Conservation (phyloP, 2,888 invertebrate genomes). For the Agrotis clavis region DNA sequence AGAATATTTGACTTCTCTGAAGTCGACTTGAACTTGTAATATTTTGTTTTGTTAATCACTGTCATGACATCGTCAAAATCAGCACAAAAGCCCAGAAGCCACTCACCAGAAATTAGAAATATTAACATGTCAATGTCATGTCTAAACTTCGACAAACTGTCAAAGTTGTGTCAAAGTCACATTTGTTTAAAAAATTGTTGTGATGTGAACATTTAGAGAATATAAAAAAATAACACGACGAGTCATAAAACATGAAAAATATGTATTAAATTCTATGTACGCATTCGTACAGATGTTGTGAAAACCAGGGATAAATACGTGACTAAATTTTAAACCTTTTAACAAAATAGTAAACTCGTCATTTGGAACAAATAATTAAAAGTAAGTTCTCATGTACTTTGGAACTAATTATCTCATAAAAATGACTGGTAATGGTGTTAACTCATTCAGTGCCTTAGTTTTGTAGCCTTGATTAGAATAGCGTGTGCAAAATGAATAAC, state of each 20-base stretch:
- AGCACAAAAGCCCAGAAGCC: no score
- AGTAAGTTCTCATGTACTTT: slow-evolving; percentile 35
- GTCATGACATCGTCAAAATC: no score
- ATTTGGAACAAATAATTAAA: background rate
- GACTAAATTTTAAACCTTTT: background rate
- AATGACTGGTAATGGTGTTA: background rate
- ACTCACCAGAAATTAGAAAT: background rate
- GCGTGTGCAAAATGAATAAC: background rate
- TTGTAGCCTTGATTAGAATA: background rate
- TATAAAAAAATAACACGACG: background rate
- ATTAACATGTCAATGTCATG: slow-evolving; percentile 19
- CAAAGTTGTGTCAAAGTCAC: background rate
- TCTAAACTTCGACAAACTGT: background rate
- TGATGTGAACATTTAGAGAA: slow-evolving; percentile 9
- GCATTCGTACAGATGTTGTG: background rate
- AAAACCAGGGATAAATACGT: background rate
- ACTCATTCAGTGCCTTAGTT: no score
- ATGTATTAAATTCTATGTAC: slow-evolving; percentile 12
- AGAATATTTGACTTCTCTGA: no score
- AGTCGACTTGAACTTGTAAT: no score
- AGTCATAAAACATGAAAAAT: slow-evolving; percentile 4
- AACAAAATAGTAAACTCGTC: background rate
- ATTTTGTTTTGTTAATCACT: no score
- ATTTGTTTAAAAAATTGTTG: slow-evolving; percentile 16
- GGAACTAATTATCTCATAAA: slow-evolving; percentile 11